Conservation (phyloP, 1,140 invertebrate genomes). For the Drosophila sp. region DNA sequence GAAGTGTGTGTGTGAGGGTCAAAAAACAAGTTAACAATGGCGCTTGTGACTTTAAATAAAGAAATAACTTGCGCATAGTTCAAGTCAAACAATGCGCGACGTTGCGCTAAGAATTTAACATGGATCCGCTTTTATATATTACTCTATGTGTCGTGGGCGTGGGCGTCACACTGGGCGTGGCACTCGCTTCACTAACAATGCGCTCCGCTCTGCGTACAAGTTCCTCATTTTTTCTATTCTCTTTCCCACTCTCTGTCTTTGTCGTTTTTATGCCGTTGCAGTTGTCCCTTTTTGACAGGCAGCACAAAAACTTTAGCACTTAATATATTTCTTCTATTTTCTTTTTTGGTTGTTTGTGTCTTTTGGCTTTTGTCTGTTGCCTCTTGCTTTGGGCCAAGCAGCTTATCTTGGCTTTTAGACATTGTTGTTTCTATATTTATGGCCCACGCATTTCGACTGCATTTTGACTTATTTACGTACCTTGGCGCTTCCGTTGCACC, state of each 20-base stretch:
- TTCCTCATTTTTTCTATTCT: conserved; percentile 57
- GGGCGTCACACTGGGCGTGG: conserved; percentile 52
- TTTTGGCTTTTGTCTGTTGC: conserved; percentile 2
- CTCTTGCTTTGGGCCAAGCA: conserved; percentile 20
- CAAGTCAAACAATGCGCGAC: conserved; percentile 76
- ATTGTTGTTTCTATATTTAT: conserved; percentile 69
- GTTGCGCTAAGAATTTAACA: conserved; percentile 69
- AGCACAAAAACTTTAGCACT: conserved; percentile 70
- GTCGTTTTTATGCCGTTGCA: conserved; percentile 27
- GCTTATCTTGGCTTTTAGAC: conserved; percentile 39
- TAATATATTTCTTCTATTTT: conserved; percentile 41
- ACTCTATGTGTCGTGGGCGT: conserved; percentile 2
- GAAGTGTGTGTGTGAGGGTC: conserved; percentile 38
- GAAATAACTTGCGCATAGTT: conserved; percentile 79
- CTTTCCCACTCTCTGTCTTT: neutral
- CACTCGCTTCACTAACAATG: conserved; percentile 47
- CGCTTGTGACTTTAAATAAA: conserved; percentile 76
- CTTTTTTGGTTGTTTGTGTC: neutral
- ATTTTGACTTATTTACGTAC: conserved; percentile 69
- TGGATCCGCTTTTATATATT: conserved; percentile 55
- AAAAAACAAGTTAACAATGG: conserved; percentile 60
- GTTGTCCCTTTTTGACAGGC: conserved; percentile 48
- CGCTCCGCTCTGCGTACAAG: conserved; percentile 44
- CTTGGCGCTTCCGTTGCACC: conserved; percentile 49
- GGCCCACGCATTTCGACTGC: conserved; percentile 54